Evolutionary conservation across 2,113 vertebrate genomes (phyloP), one percentile per base, ranked within the genome.

Genomic region (Neopipo cinnamomea): DNA sequence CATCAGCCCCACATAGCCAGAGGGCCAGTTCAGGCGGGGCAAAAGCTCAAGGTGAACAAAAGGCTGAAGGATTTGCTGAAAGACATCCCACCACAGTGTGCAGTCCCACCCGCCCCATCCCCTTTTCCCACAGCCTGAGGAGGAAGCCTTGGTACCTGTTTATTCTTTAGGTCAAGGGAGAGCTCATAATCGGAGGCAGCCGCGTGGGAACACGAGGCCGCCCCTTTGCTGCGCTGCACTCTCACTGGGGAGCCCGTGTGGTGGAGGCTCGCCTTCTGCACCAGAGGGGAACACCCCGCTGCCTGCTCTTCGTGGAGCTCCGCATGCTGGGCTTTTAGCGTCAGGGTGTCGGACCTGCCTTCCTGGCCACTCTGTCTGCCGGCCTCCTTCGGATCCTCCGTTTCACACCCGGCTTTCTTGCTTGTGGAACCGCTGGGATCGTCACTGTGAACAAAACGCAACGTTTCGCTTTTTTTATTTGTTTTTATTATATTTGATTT

Each of bases 111-210:
- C 96, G 0, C 72, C 91, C 96, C 92, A 1, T 63, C 92, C 96
- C 97, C 90, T 93, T 95, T 55, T 97, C 96, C 96, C 97, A 15
- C 42, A 95, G 97, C 94, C 93, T 93, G 84, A 94, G 94, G 87
- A 96, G 96, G 94, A 89, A 95, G 96, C 95, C 88, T 86, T 94
- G 98, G 98, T 99, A 99, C 99, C 99, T 99, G 99, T 98, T 99
- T 99, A 98, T 99, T 99, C 99, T 99, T 99, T 98, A 99, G 99
- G 98, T 99, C 99, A 98, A 99, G 98, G 91, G 99, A 99, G 98
- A 99, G 99, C 97, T 99, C 99, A 98, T 99, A 99, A 98, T 99
- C 99, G 74, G 99, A 99, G 93, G 98, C 97, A 92, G 97, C 97
- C 9, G 98, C 94, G 95, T 99, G 99, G 88, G 99, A 99, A 98